phyloP scores from a whole-genome alignment of 1,140 invertebrate genomes.

The Acromyrmex heyeri region DNA sequence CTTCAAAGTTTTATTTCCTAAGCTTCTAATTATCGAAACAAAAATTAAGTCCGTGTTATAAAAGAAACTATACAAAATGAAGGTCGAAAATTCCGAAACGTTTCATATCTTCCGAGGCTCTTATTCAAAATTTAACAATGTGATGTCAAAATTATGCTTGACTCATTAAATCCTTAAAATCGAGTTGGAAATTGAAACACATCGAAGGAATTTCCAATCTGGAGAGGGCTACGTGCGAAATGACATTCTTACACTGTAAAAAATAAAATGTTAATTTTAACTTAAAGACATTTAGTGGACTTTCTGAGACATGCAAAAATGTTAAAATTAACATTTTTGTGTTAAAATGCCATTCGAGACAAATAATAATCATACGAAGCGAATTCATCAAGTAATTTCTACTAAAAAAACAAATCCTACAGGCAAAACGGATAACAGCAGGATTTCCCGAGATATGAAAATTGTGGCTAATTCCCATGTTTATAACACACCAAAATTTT shows the following conservation, averaged over 20 bases:
- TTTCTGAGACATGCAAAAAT: too few relatives aligned
- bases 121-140: neutral
- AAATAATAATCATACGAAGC: neutral
- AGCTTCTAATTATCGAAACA: neutral
- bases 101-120: neutral
- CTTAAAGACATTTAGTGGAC: too few relatives aligned
- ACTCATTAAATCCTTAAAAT: neutral
- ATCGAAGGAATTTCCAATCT: neutral
- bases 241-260: neutral
- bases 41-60: neutral
- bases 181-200: neutral
- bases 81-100: neutral
- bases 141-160: constrained; percentile 1
- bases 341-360: neutral
- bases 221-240: neutral
- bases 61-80: constrained; percentile 5
- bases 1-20: constrained; percentile 16
- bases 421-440: neutral
- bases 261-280: too few relatives aligned
- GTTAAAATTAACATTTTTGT: too few relatives aligned
- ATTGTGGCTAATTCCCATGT: constrained; percentile 17
- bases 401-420: neutral
- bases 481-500: constrained; percentile 13
- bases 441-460: constrained; percentile 32
- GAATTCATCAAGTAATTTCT: constrained; percentile 4